Conservation (phyloP, 2,113 vertebrate genomes). For the Ranitomeya variabilis region DNA sequence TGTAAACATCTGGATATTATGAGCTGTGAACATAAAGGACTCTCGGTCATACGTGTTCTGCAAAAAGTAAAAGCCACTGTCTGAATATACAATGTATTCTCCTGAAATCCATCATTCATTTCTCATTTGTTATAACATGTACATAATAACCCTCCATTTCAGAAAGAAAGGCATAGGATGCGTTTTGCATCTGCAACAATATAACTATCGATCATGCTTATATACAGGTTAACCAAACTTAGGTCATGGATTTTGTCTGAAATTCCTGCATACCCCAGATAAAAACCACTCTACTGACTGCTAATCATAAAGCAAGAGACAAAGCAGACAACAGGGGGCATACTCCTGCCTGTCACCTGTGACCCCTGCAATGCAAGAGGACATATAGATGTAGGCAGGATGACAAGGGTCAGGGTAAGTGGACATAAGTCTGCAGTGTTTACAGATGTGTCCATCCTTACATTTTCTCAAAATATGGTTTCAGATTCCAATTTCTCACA, state of each 20-base stretch:
- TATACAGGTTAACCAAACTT: neutral
- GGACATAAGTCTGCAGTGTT: neutral
- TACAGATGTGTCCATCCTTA: neutral
- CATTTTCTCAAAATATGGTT: too few relatives aligned
- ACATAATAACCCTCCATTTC: too few relatives aligned
- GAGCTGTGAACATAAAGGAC: neutral
- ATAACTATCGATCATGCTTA: neutral
- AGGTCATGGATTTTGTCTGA: neutral
- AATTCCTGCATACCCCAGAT: neutral
- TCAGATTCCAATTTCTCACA: too few relatives aligned
- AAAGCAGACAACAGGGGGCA: neutral
- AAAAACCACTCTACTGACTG: neutral
- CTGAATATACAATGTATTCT: neutral
- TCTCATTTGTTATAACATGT: neutral
- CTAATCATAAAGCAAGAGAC: neutral
- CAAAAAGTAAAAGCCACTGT: neutral
- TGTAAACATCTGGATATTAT: conserved; percentile 45
- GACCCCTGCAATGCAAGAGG: neutral
- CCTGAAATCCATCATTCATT: neutral
- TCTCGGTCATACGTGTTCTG: neutral
- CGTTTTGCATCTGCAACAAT: neutral
- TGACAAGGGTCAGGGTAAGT: neutral
- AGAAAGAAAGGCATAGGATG: neutral
- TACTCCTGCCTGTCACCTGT: neutral
- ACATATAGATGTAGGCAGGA: neutral